Evolutionary conservation across 2,113 vertebrate species (phyloP), one percentile per base, ranked within the genome.

Genomic region (Melanerpes aurifrons): DNA sequence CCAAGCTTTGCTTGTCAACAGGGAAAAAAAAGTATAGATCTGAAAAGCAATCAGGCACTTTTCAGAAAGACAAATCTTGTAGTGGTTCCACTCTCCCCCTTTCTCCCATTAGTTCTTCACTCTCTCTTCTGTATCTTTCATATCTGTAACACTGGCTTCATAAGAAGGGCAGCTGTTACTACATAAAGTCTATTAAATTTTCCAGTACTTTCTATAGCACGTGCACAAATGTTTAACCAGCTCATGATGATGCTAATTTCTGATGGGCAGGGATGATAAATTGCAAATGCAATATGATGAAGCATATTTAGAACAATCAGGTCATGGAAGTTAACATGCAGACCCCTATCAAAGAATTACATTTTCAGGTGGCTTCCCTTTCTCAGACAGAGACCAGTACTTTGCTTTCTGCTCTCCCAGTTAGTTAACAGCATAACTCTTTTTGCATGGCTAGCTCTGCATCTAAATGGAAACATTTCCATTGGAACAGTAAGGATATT

Each of bases 41-140:
- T 92, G 77, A 96, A 93, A 95, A 96, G 87, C 91, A 95, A 90
- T 92, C 93, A 93, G 81, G 90, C 45, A 75, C 76, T 84, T 95
- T 92, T 87, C 50, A 95, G 62, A 32, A 69, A 72, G 93, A 90
- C 74, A 94, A 66, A 95, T 90, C 67, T 62, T 72, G 87, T 29
- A 45, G 61, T 48, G 15, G n/a, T 12, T 88, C 59, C 57, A 54
- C 35, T 73, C 35, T 15, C 32, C 7, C 53, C 5, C 61, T n/a
- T 73, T 37, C 26, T 29, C 35, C 62, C 66, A 57, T 81, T 92
- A 89, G 25, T 76, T 95, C 28, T 82, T 86, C 45, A 7, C 40
- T 77, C 50, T 89, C 54, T 64, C 82, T 93, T 90, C 68, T 89
- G 12, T 92, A 58, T 45, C 61, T 85, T 86, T 29, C 54, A 5